Conservation (phyloP, 2,113 vertebrate genomes). For the Triplophysa dalaica region DNA sequence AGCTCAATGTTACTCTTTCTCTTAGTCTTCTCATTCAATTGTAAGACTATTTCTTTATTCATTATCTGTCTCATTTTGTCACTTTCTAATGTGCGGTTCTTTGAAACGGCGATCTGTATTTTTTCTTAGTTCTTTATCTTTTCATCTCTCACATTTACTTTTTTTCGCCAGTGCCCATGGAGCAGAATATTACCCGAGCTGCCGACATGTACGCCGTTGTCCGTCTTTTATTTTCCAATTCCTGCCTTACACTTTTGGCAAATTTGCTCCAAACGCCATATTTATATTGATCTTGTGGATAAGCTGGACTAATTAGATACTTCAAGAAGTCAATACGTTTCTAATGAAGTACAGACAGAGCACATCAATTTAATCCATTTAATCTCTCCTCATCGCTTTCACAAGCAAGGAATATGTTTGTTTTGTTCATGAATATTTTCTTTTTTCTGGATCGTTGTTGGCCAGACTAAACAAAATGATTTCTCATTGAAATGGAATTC, state of each 20-base stretch:
- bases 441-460: too few relatives aligned
- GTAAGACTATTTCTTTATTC: constrained; percentile 56
- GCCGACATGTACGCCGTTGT: not conserved
- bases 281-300: constrained; percentile 21
- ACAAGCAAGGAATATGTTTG: not conserved
- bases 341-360: constrained; percentile 30
- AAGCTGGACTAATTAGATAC: constrained; percentile 23
- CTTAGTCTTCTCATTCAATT: constrained; percentile 57
- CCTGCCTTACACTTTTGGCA: too few relatives aligned
- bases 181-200: not conserved
- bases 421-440: not conserved
- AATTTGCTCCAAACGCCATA: not conserved
- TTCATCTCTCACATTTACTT: constrained; percentile 21
- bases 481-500: not conserved
- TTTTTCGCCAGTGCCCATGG: not conserved
- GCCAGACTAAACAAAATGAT: not conserved
- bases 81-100: constrained; percentile 46
- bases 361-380: constrained; percentile 8
- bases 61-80: constrained; percentile 53
- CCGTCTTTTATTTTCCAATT: not conserved
- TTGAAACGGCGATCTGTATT: constrained; percentile 47
- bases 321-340: constrained; percentile 10
- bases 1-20: constrained; percentile 58
- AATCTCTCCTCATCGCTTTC: not conserved
- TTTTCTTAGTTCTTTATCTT: constrained; percentile 13